Evolutionary conservation across 1,140 invertebrate species (phyloP), one percentile per base, ranked within the genome.

Genomic region (Drosophila guanche): DNA sequence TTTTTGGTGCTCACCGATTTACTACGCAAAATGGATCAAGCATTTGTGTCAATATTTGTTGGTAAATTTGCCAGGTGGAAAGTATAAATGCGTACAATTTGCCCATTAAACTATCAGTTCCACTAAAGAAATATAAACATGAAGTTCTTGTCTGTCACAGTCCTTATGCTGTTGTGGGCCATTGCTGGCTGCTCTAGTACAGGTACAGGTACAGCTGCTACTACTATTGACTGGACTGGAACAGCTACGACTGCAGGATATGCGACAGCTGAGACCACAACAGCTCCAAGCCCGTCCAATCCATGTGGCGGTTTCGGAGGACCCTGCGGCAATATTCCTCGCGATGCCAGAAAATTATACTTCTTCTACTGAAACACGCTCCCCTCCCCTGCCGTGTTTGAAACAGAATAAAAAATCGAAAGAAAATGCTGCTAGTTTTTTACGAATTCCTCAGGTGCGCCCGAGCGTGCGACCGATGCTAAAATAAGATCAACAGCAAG

Each of bases 381-480:
- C 0, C 16, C 0, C 16, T 20, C 16, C 16, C 16, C 16, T 1
- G 1, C 16, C 29, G 10, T 10, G 12, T 41, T 16, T 63, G 0
- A n/a, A 22, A 22, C 1, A 55, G 3, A 16, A 37, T 12, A 69
- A 67, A 69, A 6, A 67, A 20, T 43, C 41, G 16, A 23, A 41
- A 46, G 40, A 25, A 7, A 23, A 16, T 41, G 14, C 33, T 48
- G 20, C 41, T 40, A 1, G 16, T n/a, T 20, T 1, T 40, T n/a
- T 20, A 20, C 12, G 40, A 65, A 57, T 51, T 29, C 43, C 43
- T 50, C 72, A 84, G 76, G 80, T 86, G 72, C 41, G 55, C 10
- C 41, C 27, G 45, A 27, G 55, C 58, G 37, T 85, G 62, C 52
- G 47, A 50, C 52, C 5, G 50, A 37, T 37, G 48, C 81, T 86